Conservation (phyloP, 2,113 vertebrate species). For the Elephas maximus region DNA sequence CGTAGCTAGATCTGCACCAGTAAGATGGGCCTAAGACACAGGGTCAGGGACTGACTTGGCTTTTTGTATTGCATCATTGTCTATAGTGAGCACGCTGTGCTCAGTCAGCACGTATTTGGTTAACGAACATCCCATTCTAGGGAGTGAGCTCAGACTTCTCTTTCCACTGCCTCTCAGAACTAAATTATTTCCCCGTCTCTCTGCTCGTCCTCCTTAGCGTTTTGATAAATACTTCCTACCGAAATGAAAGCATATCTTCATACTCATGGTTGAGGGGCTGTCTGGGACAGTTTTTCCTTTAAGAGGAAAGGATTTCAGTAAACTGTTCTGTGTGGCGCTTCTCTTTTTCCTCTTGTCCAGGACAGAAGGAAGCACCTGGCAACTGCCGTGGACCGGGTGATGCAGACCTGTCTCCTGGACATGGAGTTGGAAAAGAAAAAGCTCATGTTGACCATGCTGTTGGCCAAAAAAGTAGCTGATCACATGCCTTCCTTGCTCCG, state of each 20-base stretch:
- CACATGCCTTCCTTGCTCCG: slow-evolving; percentile 88
- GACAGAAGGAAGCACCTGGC: slow-evolving; percentile 84
- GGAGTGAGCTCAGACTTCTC: neutral
- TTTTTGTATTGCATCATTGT: neutral
- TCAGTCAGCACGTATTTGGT: neutral
- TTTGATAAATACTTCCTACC: fast-evolving
- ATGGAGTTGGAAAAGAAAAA: slow-evolving; percentile 89
- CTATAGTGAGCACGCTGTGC: neutral
- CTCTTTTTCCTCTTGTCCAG: slow-evolving; percentile 76
- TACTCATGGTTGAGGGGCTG: fast-evolving
- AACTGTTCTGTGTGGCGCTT: neutral
- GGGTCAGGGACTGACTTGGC: neutral
- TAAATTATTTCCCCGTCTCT: neutral
- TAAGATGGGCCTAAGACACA: neutral
- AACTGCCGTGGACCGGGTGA: slow-evolving; percentile 82
- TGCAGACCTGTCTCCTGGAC: slow-evolving; percentile 56
- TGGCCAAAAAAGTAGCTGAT: slow-evolving; percentile 91
- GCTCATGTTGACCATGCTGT: slow-evolving; percentile 90
- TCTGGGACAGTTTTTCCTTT: neutral
- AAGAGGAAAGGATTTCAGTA: neutral
- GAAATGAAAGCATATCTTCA: neutral
- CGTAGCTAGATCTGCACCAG: neutral
- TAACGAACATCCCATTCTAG: neutral
- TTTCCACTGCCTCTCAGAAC: neutral
- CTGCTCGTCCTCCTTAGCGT: neutral